These are phyloP conservation scores for Salvelinus sp. DNA, from an alignment of 2,113 vertebrate species.

Conservation along the genomic window DNA sequence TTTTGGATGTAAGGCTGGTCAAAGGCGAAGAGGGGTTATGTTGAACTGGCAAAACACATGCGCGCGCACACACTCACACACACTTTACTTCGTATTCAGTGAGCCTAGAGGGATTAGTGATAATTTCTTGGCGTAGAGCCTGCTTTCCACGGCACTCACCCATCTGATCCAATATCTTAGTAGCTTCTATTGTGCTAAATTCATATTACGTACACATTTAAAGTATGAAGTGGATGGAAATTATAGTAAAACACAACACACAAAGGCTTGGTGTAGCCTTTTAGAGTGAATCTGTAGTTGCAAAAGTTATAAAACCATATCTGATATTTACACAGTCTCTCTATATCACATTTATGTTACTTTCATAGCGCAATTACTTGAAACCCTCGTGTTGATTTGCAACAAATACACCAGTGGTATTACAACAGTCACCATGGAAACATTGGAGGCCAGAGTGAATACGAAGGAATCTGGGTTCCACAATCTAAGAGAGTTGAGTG, in stretches of 20 bases:
- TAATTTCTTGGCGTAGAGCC: slow-evolving; percentile 58
- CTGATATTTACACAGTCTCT: slow-evolving; percentile 25
- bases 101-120: slow-evolving; percentile 60
- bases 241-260: slow-evolving; percentile 8
- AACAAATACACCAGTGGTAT: slow-evolving; percentile 64
- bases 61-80: background rate
- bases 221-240: slow-evolving; percentile 40
- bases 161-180: slow-evolving; percentile 51
- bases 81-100: slow-evolving; percentile 33
- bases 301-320: slow-evolving; percentile 30
- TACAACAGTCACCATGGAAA: slow-evolving; percentile 79
- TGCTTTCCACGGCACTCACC: slow-evolving; percentile 60
- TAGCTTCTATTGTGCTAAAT: slow-evolving; percentile 53
- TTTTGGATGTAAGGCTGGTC: slow-evolving; percentile 31
- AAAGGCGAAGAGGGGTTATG: slow-evolving; percentile 10
- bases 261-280: background rate
- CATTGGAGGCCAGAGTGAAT: slow-evolving; percentile 65
- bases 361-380: slow-evolving; percentile 14
- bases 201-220: slow-evolving; percentile 26
- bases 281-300: slow-evolving; percentile 36
- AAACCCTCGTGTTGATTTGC: slow-evolving; percentile 36
- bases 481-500: slow-evolving; percentile 79
- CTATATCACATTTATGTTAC: slow-evolving; percentile 18
- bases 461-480: slow-evolving; percentile 69
- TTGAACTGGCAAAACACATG: slow-evolving; percentile 12